phyloP scores from a whole-genome alignment of 2,888 invertebrate genomes.

The Drosophila kokeensis region DNA sequence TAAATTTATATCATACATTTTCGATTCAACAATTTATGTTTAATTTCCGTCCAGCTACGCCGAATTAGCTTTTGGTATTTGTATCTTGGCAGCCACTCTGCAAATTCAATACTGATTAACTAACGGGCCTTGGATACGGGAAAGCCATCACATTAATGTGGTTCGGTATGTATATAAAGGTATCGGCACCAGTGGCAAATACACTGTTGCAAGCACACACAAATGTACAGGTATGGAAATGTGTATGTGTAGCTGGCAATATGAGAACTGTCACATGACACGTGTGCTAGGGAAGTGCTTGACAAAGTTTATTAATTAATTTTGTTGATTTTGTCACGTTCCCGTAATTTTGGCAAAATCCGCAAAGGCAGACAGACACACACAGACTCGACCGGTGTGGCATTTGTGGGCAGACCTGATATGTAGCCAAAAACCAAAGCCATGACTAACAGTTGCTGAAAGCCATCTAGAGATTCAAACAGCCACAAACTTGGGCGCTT shows the following conservation, averaged over 20 bases:
- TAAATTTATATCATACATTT: neutral
- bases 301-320: conserved; percentile 80
- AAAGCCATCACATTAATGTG: conserved; percentile 27
- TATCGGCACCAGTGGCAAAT: conserved; percentile 23
- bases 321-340: conserved; percentile 81
- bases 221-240: neutral
- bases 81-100: conserved; percentile 34
- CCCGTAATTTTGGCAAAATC: conserved; percentile 71
- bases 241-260: conserved; percentile 42
- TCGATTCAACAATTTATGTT: conserved; percentile 16
- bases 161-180: conserved; percentile 17
- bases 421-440: conserved; percentile 56
- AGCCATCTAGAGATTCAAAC: conserved; percentile 51
- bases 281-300: conserved; percentile 71
- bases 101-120: conserved; percentile 62
- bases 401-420: conserved; percentile 23
- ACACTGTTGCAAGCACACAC: conserved; percentile 8
- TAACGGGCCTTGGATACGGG: conserved; percentile 21
- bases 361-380: conserved; percentile 65
- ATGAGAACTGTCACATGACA: conserved; percentile 73
- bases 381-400: conserved; percentile 4
- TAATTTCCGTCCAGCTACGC: conserved; percentile 15
- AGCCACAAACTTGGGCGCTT: conserved; percentile 22
- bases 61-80: conserved; percentile 47
- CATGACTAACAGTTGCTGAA: conserved; percentile 65